Percentiles rank a stretch among this genome's conserved stretches.
Evolutionary conservation across 2,888 invertebrate genomes (phyloP).

Genomic region (Cheilosia scutellata): DNA sequence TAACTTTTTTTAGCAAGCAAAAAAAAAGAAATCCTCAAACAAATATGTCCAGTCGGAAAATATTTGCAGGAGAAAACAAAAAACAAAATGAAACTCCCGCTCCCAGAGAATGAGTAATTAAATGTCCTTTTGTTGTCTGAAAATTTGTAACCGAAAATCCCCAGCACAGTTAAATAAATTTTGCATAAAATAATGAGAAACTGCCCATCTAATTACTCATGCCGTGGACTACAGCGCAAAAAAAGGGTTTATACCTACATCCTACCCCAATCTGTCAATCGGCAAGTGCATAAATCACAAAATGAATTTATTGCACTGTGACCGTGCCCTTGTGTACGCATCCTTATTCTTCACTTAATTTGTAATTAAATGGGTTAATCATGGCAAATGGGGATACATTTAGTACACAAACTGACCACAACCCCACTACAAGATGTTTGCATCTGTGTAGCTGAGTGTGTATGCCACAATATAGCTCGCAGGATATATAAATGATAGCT

Average conservation of each 20-base stretch:
- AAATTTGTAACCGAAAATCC: slow-evolving; percentile 35
- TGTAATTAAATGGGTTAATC: slow-evolving; percentile 31
- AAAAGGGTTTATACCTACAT: slow-evolving; percentile 37
- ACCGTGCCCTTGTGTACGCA: not conserved
- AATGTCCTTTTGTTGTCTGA: slow-evolving; percentile 55
- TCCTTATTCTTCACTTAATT: slow-evolving; percentile 12
- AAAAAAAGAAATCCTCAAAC: slow-evolving; percentile 4
- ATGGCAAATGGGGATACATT: slow-evolving; percentile 10
- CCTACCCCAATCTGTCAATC: slow-evolving; percentile 32
- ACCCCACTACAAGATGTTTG: slow-evolving; percentile 1
- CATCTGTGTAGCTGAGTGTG: not conserved
- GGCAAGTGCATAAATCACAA: slow-evolving; percentile 49
- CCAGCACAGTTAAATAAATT: slow-evolving; percentile 47
- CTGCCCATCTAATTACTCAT: slow-evolving; percentile 58
- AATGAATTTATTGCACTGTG: slow-evolving; percentile 28
- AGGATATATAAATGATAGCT: slow-evolving; percentile 10
- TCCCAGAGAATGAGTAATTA: slow-evolving; percentile 37
- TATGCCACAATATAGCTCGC: slow-evolving; percentile 4
- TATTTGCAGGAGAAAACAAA: not conserved
- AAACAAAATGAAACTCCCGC: not conserved
- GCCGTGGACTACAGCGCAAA: slow-evolving; percentile 5
- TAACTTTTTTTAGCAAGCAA: not conserved
- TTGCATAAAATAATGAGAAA: slow-evolving; percentile 63
- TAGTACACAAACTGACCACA: not conserved
- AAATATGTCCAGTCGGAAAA: slow-evolving; percentile 15